phyloP scores from a whole-genome alignment of 1,140 invertebrate species.

The Dendroctonus valens region DNA sequence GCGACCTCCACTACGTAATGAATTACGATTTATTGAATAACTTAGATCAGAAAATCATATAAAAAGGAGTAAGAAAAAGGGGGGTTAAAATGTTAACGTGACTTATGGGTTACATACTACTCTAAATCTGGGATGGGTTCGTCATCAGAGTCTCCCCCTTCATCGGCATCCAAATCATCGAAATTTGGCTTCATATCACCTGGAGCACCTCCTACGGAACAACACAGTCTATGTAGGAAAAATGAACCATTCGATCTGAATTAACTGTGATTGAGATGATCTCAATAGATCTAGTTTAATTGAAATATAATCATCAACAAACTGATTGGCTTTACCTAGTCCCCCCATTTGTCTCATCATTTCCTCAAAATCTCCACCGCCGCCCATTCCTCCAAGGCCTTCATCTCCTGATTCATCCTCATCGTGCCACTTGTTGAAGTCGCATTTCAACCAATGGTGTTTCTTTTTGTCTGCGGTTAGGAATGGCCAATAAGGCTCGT shows the following conservation, averaged over 20 bases:
- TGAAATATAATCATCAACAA: slow-evolving; percentile 1
- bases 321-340: slow-evolving; percentile 34
- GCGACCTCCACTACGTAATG: too few relatives aligned
- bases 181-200: slow-evolving; percentile 46
- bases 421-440: slow-evolving; percentile 97
- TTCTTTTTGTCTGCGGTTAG: slow-evolving; percentile 86
- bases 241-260: too few relatives aligned
- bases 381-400: slow-evolving; percentile 47
- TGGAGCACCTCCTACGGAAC: slow-evolving; percentile 23
- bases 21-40: slow-evolving; percentile 24
- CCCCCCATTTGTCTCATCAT: slow-evolving; percentile 52
- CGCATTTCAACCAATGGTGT: slow-evolving; percentile 94
- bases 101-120: slow-evolving; percentile 31
- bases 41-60: slow-evolving; percentile 19
- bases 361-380: slow-evolving; percentile 48
- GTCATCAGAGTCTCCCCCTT: slow-evolving; percentile 49
- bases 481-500: slow-evolving; percentile 82
- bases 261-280: too few relatives aligned
- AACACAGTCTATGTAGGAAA: too few relatives aligned
- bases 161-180: slow-evolving; percentile 47
- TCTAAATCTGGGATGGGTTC: slow-evolving; percentile 49
- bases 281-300: neutral
- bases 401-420: slow-evolving; percentile 63
- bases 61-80: slow-evolving; percentile 20
- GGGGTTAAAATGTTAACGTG: slow-evolving; percentile 10